Evolutionary conservation across 2,113 vertebrate genomes (phyloP).

Genomic region (Poeciliopsis occidentalis): DNA sequence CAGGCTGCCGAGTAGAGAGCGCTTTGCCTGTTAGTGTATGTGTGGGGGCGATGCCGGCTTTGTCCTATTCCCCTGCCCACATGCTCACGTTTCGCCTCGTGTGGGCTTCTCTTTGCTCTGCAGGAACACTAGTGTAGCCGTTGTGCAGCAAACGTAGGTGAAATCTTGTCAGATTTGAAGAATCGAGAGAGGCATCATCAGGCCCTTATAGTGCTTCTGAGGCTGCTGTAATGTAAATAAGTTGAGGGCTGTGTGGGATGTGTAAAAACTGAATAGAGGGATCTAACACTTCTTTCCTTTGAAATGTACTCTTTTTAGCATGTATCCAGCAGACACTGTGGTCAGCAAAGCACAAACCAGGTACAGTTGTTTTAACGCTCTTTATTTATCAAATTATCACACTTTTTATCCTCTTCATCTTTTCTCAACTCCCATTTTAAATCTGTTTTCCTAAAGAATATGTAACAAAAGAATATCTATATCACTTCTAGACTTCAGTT

Average conservation of each 20-base stretch:
- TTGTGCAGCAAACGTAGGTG: slow-evolving; percentile 53
- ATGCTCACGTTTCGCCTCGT: slow-evolving; percentile 64
- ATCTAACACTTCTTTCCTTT: slow-evolving; percentile 59
- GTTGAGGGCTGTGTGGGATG: slow-evolving; percentile 54
- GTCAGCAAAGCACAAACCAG: slow-evolving; percentile 96
- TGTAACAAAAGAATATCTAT: not conserved
- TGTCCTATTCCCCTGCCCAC: slow-evolving; percentile 71
- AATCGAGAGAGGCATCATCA: slow-evolving; percentile 16
- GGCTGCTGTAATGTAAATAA: slow-evolving; percentile 52
- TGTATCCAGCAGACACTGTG: slow-evolving; percentile 95
- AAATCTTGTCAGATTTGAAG: slow-evolving; percentile 43
- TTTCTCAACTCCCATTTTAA: slow-evolving; percentile 8
- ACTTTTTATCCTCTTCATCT: not conserved
- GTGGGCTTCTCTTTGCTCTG: slow-evolving; percentile 61
- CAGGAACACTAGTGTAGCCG: slow-evolving; percentile 45
- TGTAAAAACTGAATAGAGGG: slow-evolving; percentile 37
- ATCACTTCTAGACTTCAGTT: slow-evolving; percentile 5
- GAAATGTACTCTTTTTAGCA: slow-evolving; percentile 79
- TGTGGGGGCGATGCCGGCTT: slow-evolving; percentile 65
- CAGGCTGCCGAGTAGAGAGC: slow-evolving; percentile 57
- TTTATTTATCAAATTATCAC: slow-evolving; percentile 1
- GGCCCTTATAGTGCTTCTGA: slow-evolving; percentile 50
- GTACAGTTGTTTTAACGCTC: slow-evolving; percentile 72
- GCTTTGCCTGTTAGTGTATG: slow-evolving; percentile 49
- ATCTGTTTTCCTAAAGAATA: slow-evolving; percentile 9